These are phyloP conservation scores for Palythoa grandis DNA, from an alignment of 92 coral and sea anemone species.

Conservation along the genomic window DNA sequence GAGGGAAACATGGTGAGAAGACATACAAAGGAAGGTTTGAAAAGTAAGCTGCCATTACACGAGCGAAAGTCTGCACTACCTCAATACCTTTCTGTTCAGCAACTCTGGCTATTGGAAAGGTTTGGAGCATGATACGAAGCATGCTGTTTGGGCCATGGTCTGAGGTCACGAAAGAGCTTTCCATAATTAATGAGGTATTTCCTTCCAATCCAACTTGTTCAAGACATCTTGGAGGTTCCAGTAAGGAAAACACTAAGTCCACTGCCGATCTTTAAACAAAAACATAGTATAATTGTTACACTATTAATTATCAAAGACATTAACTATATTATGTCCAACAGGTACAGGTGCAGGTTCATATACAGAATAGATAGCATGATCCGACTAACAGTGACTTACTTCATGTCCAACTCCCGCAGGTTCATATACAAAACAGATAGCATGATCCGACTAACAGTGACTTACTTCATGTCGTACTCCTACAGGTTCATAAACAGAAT, in stretches of 20 bases:
- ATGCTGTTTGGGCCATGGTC: constrained; percentile 59
- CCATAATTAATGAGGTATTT: constrained; percentile 59
- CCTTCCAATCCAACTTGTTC: constrained; percentile 59
- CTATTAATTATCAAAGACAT: background rate
- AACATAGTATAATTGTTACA: background rate
- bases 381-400: background rate
- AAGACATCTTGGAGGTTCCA: constrained; percentile 65
- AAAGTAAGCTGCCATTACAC: constrained; percentile 95
- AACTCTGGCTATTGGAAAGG: constrained; percentile 84
- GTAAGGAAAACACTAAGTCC: constrained; percentile 78
- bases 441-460: background rate
- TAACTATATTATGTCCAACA: constrained; percentile 75
- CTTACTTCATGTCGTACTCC: constrained; percentile 67
- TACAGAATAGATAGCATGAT: background rate
- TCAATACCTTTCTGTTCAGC: constrained; percentile 74
- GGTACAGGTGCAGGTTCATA: constrained; percentile 65
- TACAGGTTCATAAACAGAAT: constrained; percentile 81
- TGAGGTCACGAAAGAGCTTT: constrained; percentile 52
- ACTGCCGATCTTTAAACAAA: constrained; percentile 70
- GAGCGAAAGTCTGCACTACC: constrained; percentile 84
- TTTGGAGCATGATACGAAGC: constrained; percentile 64
- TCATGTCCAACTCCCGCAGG: constrained; percentile 77
- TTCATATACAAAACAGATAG: constrained; percentile 80
- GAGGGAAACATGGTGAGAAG: constrained; percentile 78
- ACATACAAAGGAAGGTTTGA: constrained; percentile 82